Evolutionary conservation across 2,888 invertebrate genomes (phyloP).

Genomic region (Drosophila austrosaltans): DNA sequence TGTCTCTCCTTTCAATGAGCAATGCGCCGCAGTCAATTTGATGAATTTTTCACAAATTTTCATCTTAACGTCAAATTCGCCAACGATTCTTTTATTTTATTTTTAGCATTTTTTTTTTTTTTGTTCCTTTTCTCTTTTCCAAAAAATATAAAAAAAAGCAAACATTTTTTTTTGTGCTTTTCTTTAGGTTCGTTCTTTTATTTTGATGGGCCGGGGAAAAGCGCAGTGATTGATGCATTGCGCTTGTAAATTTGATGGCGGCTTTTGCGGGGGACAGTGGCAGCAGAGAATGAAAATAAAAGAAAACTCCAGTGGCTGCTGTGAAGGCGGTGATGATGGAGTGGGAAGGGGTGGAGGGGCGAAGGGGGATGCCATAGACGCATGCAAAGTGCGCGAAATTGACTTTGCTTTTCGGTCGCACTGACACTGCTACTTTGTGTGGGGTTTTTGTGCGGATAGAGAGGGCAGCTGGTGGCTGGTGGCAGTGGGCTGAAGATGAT

Average conservation of each 20-base stretch:
- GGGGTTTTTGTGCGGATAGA: background rate
- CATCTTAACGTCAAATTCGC: constrained; percentile 77
- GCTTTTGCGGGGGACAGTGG: constrained; percentile 33
- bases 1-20: constrained; percentile 60
- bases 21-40: constrained; percentile 70
- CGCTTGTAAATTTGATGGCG: constrained; percentile 77
- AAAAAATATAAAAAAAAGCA: background rate
- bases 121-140: constrained; percentile 29
- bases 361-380: constrained; percentile 24
- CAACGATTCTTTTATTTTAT: constrained; percentile 42
- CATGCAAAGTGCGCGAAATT: constrained; percentile 78
- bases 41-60: constrained; percentile 75
- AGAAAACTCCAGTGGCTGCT: constrained; percentile 18
- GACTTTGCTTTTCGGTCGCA: constrained; percentile 78
- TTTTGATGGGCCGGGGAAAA: constrained; percentile 53
- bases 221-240: constrained; percentile 76
- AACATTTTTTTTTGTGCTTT: constrained; percentile 11
- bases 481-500: constrained; percentile 60
- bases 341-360: background rate
- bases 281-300: constrained; percentile 20
- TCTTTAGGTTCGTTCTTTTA: constrained; percentile 7
- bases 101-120: constrained; percentile 3
- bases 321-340: too few species aligned
- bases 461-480: background rate
- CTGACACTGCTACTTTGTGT: constrained; percentile 72